phyloP scores from a whole-genome alignment of 2,888 invertebrate genomes.

The Metalampra italica region DNA sequence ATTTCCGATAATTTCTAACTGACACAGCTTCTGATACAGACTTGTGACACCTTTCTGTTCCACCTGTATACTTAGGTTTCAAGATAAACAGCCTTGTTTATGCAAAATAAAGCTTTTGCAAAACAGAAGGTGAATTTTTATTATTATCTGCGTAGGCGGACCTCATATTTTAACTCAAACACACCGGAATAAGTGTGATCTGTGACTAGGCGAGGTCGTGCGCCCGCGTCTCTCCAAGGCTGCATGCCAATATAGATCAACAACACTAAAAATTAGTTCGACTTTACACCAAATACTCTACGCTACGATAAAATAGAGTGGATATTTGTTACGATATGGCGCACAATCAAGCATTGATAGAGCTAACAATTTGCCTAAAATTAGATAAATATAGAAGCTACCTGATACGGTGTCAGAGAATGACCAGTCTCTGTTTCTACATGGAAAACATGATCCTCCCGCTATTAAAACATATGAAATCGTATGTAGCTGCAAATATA shows the following conservation, averaged over 20 bases:
- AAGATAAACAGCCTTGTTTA: neutral
- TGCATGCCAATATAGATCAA: slow-evolving; percentile 18
- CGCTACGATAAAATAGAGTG: slow-evolving; percentile 5
- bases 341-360: too few relatives aligned
- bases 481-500: too few relatives aligned
- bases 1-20: too few relatives aligned
- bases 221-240: slow-evolving; percentile 27
- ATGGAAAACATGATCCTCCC: too few relatives aligned
- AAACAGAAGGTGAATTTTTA: neutral
- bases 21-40: too few relatives aligned
- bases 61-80: too few relatives aligned
- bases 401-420: too few relatives aligned
- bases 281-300: slow-evolving; percentile 6
- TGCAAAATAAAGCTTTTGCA: neutral
- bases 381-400: too few relatives aligned
- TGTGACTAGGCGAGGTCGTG: slow-evolving; percentile 27
- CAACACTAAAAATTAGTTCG: slow-evolving; percentile 10
- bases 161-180: slow-evolving; percentile 2
- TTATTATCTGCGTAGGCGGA: neutral
- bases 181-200: slow-evolving; percentile 27
- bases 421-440: too few relatives aligned
- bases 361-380: too few relatives aligned
- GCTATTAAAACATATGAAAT: too few relatives aligned
- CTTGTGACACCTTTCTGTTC: too few relatives aligned
- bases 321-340: slow-evolving; percentile 5